Evolutionary conservation across 2,888 invertebrate species (phyloP), one percentile per base, ranked within the genome.

Genomic region (Heliconius aoede): DNA sequence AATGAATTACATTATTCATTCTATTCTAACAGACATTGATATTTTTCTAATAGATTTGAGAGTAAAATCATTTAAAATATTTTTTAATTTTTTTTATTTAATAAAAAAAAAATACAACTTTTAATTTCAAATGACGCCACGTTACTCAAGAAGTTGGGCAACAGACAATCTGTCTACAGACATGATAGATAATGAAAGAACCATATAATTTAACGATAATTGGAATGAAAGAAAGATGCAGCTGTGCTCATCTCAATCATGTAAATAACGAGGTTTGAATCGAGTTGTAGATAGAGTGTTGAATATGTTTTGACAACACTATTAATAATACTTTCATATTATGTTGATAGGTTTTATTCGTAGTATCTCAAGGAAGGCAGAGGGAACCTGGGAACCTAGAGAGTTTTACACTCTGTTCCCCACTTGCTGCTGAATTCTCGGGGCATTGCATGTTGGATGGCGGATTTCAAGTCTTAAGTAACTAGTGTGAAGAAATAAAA

Each of bases 201-300:
- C 64, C 32, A 64, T 64, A 30, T 62, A 62, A 62, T 30, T 62
- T 30, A 62, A 60, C 60, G 28, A 64, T 64, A 64, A 32, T n/a
- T 32, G 64, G 11, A 64, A 32, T 32, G 21, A 32, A 62, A 32
- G 32, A 62, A n/a, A n/a, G n/a, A n/a, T 64, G 32, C 13, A 32
- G n/a, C 36, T 64, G 64, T 36, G 64, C n/a, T 64, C 32, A 64
- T 64, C 32, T 9, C 24, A 32, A 32, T 64, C n/a, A 32, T 64
- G n/a, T 64, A 64, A 64, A 61, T 61, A 61, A 64, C 64, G 64
- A 36, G 64, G 11, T 64, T 32, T 64, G 32, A 21, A 9, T 32
- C 15, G 5, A 64, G 32, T 32, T 32, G 11, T n/a, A n/a, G n/a
- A n/a, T 64, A 32, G n/a, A 32, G 24, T 13, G 32, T 32, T 1